These are phyloP conservation scores for Tragelaphus scriptus DNA, from an alignment of 2,113 vertebrate species.

Conservation along the genomic window DNA sequence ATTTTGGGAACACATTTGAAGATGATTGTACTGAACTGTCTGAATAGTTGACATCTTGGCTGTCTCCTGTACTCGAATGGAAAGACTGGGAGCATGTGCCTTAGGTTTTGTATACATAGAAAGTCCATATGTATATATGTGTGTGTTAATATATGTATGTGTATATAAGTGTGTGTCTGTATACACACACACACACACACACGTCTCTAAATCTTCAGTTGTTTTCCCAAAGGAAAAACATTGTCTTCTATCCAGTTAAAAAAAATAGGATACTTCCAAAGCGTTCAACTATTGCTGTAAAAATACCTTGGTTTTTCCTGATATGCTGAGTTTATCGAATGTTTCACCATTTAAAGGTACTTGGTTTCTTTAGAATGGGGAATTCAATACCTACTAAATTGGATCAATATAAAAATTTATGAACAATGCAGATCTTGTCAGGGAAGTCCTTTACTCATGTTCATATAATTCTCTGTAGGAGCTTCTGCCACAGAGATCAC, in stretches of 20 bases:
- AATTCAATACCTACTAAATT: slow-evolving; percentile 39
- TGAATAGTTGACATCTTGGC: not conserved
- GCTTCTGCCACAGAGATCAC: not conserved
- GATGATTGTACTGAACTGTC: not conserved
- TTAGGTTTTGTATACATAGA: not conserved
- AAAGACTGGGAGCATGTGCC: not conserved
- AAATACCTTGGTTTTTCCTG: not conserved
- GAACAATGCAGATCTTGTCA: slow-evolving; percentile 32
- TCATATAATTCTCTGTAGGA: slow-evolving; percentile 3
- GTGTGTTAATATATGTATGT: not conserved
- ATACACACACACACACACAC: not conserved
- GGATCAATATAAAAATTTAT: slow-evolving; percentile 46
- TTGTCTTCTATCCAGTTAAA: not conserved
- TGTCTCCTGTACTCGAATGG: not conserved
- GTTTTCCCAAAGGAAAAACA: not conserved
- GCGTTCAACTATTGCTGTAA: not conserved
- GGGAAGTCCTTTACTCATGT: not conserved
- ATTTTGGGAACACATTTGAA: not conserved
- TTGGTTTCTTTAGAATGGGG: slow-evolving; percentile 39
- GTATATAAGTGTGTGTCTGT: accelerated
- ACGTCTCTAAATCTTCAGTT: not conserved
- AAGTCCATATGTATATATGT: not conserved
- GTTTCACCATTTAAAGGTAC: not conserved
- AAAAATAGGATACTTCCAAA: not conserved
- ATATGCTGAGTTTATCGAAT: slow-evolving; percentile 7